Evolutionary conservation across 2,888 invertebrate genomes (phyloP).

Genomic region (Leptothorax acervorum): DNA sequence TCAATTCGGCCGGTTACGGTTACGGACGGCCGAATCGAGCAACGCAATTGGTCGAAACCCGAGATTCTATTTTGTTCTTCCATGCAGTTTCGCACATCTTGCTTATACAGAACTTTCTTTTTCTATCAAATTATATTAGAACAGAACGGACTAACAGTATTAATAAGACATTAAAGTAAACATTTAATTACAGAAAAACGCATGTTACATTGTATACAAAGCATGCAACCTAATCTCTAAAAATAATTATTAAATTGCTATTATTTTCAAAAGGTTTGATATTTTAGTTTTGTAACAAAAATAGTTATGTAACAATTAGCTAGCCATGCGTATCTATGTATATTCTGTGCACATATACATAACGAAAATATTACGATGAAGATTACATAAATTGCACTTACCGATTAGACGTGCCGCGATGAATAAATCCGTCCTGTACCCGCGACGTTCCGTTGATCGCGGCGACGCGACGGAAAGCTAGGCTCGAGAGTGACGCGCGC

Average conservation of each 20-base stretch:
- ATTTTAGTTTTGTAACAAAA: slow-evolving; percentile 20
- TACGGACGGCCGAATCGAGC: no score
- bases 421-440: no score
- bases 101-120: slow-evolving; percentile 20
- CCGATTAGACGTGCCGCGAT: no score
- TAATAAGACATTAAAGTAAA: slow-evolving; percentile 6
- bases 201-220: neutral
- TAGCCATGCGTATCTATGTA: neutral
- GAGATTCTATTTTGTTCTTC: slow-evolving; percentile 38
- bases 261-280: neutral
- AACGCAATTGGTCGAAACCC: no score
- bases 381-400: no score
- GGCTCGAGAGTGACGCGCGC: no score
- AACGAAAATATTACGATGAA: neutral
- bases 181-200: slow-evolving; percentile 34
- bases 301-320: neutral
- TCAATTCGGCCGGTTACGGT: no score
- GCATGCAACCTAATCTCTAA: slow-evolving; percentile 22
- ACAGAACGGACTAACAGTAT: slow-evolving; percentile 66
- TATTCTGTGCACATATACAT: neutral
- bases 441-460: no score
- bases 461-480: no score
- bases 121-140: slow-evolving; percentile 18
- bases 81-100: slow-evolving; percentile 14
- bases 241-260: neutral